phyloP scores from a whole-genome alignment of 2,888 invertebrate genomes.

The Globia sparganii region DNA sequence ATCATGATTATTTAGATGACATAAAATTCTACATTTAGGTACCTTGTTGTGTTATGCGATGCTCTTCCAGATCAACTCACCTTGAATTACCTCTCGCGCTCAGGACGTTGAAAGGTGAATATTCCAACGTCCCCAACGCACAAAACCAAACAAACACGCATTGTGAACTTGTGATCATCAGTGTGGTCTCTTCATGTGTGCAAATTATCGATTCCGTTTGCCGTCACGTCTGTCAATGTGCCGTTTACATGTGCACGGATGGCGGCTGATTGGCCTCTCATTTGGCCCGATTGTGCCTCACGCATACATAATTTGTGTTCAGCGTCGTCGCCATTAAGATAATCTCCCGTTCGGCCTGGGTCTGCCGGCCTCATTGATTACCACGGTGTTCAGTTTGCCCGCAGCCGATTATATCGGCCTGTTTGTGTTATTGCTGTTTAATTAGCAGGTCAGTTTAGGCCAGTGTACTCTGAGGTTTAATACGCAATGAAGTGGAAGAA shows the following conservation, averaged over 20 bases:
- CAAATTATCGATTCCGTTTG: conserved; percentile 82
- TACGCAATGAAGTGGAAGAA: neutral
- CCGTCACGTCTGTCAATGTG: conserved; percentile 81
- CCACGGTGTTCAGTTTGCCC: conserved; percentile 50
- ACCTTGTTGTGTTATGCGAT: too few species aligned
- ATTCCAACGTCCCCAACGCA: neutral
- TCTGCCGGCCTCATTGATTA: conserved; percentile 77
- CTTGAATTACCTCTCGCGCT: neutral
- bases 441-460: conserved; percentile 33
- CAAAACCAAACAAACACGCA: conserved; percentile 29
- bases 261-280: conserved; percentile 88
- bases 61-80: neutral
- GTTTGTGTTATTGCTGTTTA: conserved; percentile 48
- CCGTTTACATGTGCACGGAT: conserved; percentile 77
- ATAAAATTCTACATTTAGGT: neutral
- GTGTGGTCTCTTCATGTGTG: conserved; percentile 60
- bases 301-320: conserved; percentile 88
- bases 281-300: conserved; percentile 87
- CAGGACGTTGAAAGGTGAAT: conserved; percentile 20
- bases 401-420: conserved; percentile 46
- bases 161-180: conserved; percentile 42
- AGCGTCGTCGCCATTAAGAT: conserved; percentile 84
- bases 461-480: conserved; percentile 1
- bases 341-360: conserved; percentile 78
- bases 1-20: neutral